Percentiles rank a stretch among this genome's conserved stretches.
Conservation (phyloP, 2,113 vertebrate genomes). For the Eulemur macaco region DNA sequence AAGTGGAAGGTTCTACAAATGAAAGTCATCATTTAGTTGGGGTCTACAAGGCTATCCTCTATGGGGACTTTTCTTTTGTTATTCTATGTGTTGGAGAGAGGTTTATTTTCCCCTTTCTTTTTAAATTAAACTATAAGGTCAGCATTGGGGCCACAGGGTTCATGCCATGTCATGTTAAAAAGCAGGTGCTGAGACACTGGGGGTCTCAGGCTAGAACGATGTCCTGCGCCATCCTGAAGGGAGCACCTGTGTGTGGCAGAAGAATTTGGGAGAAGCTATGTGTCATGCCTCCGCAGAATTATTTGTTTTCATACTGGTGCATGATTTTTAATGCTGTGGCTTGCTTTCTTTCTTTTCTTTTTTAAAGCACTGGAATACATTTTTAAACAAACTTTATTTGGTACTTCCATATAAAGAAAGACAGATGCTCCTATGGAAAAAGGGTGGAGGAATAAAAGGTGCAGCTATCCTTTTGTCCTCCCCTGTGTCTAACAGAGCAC, state of each 20-base stretch:
- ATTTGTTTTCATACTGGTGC: background rate
- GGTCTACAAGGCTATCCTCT: background rate
- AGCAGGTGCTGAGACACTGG: background rate
- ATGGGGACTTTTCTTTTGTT: background rate
- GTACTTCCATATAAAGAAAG: background rate
- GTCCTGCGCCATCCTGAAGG: background rate
- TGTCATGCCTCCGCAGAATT: background rate
- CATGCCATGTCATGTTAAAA: background rate
- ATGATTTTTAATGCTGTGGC: background rate
- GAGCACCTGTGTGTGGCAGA: background rate
- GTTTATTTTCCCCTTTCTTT: slow-evolving; percentile 51
- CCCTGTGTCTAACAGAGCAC: background rate
- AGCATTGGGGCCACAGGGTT: background rate
- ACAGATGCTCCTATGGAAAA: background rate
- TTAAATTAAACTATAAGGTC: slow-evolving; percentile 65
- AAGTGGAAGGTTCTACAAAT: slow-evolving; percentile 53
- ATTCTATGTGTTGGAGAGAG: background rate
- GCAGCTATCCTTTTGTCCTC: background rate
- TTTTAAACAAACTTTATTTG: slow-evolving; percentile 10
- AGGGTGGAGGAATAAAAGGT: background rate
- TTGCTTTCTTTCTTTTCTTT: background rate
- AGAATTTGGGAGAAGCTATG: background rate
- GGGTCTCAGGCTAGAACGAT: background rate
- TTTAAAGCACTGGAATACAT: background rate
- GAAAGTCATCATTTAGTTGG: slow-evolving; percentile 69